Evolutionary conservation across 2,888 invertebrate genomes (phyloP).

Genomic region (Dryococelus australis): DNA sequence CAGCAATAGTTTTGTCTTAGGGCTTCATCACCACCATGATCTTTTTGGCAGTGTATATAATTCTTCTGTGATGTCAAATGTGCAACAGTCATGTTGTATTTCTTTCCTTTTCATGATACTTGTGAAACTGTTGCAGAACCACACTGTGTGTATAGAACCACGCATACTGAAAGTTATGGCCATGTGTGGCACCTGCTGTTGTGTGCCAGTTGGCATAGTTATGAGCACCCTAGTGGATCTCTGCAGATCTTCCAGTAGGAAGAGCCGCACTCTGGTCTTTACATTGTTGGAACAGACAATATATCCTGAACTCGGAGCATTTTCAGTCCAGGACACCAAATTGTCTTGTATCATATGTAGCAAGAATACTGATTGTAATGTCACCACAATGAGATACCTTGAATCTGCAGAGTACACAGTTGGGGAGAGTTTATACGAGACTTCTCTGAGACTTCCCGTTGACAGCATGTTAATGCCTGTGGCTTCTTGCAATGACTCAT

Average conservation of each 20-base stretch:
- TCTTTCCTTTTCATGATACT: slow-evolving; percentile 66
- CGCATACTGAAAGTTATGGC: slow-evolving; percentile 58
- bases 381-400: background rate
- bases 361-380: slow-evolving; percentile 35
- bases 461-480: background rate
- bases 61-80: slow-evolving; percentile 52
- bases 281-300: slow-evolving; percentile 66
- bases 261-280: slow-evolving; percentile 60
- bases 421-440: slow-evolving; percentile 31
- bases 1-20: slow-evolving; percentile 53
- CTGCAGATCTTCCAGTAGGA: slow-evolving; percentile 57
- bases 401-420: slow-evolving; percentile 25
- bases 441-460: background rate
- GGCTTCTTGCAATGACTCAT: background rate
- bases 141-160: slow-evolving; percentile 27
- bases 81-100: slow-evolving; percentile 64
- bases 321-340: slow-evolving; percentile 26
- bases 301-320: slow-evolving; percentile 67
- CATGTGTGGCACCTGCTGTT: slow-evolving; percentile 69
- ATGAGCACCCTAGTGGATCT: slow-evolving; percentile 63
- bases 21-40: slow-evolving; percentile 68
- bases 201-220: slow-evolving; percentile 65
- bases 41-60: slow-evolving; percentile 62
- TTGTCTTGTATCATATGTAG: slow-evolving; percentile 62
- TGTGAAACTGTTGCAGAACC: slow-evolving; percentile 49